Conservation (phyloP, 2,113 vertebrate genomes). For the Prochilodus magdalenae region DNA sequence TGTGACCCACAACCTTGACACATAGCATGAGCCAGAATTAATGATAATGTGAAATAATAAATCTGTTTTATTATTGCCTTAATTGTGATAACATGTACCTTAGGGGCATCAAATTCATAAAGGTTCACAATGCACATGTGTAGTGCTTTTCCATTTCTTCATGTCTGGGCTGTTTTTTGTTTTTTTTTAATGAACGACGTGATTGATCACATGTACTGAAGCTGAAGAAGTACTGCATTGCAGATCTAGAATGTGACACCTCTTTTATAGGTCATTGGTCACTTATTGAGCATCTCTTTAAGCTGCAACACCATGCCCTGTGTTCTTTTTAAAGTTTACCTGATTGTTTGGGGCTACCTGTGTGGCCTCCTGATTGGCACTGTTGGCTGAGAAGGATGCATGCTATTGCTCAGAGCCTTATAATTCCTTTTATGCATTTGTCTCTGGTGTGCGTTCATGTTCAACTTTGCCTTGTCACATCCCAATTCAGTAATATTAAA, state of each 20-base stretch:
- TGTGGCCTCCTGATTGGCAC: background rate
- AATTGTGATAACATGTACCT: background rate
- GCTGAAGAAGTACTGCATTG: background rate
- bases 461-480: no score
- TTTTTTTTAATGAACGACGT: background rate
- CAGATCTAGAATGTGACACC: background rate
- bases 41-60: slow-evolving; percentile 6
- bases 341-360: background rate
- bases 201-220: background rate
- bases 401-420: no score
- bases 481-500: no score
- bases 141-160: background rate
- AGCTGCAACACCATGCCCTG: background rate
- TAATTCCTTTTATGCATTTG: no score
- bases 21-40: background rate
- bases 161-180: no score
- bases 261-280: background rate
- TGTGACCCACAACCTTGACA: background rate
- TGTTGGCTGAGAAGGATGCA: no score
- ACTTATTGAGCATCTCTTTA: slow-evolving; percentile 3
- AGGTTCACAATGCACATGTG: background rate
- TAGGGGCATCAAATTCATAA: background rate
- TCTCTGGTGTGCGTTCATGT: no score
- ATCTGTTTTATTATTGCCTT: slow-evolving; percentile 19
- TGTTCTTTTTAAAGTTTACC: background rate